Base-by-base conservation (phyloP, 2,113 vertebrate genomes). In the Corydoras maculifer region DNA sequence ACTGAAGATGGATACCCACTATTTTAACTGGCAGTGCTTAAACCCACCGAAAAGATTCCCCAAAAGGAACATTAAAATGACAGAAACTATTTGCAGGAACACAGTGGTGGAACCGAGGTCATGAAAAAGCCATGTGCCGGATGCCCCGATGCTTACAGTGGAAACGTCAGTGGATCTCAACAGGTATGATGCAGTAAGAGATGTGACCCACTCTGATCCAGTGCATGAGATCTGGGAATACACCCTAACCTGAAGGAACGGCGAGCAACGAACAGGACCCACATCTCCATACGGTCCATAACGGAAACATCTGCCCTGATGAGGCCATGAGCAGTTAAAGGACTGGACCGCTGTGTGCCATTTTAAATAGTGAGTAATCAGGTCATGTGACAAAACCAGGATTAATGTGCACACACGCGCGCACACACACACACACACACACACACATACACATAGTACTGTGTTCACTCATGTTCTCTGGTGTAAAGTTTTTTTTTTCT, bases 21-120 rank as follows among this genome's bases (percentile, higher is more conserved):
- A 84, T 83, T 86, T 90, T 85, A 87, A 86, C 90, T 93, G 93
- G 93, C 88, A 91, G 93, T 96, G 91, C 88, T 92, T 89, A 88
- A 86, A 78, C 84, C 78, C 77, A 78, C 63, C 43, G 67, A 67
- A 72, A 74, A 68, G 71, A 79, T 72, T 73, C 48, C 48, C 63
- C 69, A 69, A 53, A 61, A 69, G n/a, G 15, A 76, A 78, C 62
- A 63, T 59, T 58, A 66, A 74, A 63, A 79, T 15, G 32, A 55
- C 25, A 61, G 63, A 35, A 11, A 30, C 59, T 64, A 50, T 62
- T 35, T 62, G 64, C 51, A 48, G 55, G 25, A 73, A 71, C 68
- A 72, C 70, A 62, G 51, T 57, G 58, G 14, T 25, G 48, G 62
- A 74, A 57, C 48, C 8, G n/a, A 61, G 55, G 29, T 62, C 67